Conservation (phyloP, 2,888 invertebrate species). For the Tenodera sinensis region DNA sequence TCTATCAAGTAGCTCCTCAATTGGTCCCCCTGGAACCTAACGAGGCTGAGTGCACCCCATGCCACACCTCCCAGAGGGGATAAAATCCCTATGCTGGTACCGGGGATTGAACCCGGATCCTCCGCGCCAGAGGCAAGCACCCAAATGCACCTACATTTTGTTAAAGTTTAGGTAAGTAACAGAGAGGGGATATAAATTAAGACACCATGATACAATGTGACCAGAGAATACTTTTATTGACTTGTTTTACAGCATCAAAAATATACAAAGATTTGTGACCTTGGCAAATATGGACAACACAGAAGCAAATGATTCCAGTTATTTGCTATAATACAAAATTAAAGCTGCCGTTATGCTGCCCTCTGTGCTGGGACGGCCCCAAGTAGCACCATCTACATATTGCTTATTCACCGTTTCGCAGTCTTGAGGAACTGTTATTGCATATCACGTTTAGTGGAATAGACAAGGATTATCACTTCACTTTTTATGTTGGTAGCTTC, state of each 20-base stretch:
- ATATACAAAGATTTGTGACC: not conserved
- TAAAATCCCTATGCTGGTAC: no score
- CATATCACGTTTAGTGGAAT: not conserved
- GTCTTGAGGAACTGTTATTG: not conserved
- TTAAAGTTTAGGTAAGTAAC: no score
- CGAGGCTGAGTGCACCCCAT: no score
- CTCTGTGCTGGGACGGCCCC: not conserved
- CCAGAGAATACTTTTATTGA: not conserved
- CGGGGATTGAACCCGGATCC: no score
- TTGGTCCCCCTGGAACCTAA: no score
- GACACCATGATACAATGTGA: not conserved
- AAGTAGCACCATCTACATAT: no score
- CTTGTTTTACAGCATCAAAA: not conserved
- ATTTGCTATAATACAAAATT: not conserved
- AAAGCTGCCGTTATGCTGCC: not conserved
- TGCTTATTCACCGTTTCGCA: not conserved
- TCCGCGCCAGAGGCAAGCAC: no score
- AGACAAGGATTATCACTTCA: not conserved
- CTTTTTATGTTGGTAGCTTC: conserved; percentile 41
- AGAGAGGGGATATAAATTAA: no score
- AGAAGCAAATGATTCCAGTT: not conserved
- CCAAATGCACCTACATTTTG: no score
- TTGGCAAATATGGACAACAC: not conserved
- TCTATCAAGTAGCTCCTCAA: no score
- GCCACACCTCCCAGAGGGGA: no score